Conservation (phyloP, 2,113 vertebrate genomes). For the Melanerpes aurifrons region DNA sequence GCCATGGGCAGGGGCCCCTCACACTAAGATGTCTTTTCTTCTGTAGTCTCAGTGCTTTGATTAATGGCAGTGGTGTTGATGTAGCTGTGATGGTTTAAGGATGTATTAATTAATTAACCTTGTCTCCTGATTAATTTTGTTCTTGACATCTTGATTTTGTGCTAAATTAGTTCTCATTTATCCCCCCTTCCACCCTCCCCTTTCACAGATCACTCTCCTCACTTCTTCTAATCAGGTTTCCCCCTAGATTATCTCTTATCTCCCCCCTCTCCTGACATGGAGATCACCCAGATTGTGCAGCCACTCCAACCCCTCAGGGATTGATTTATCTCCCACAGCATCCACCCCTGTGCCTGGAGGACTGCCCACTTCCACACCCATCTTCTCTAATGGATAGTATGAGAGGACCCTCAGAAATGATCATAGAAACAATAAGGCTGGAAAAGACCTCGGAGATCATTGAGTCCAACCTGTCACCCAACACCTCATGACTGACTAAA, state of each 20-base stretch:
- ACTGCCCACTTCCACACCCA: neutral
- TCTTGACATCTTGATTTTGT: constrained; percentile 62
- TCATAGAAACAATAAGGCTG: no score
- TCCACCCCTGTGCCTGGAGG: neutral
- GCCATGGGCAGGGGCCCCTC: no score
- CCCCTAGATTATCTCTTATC: neutral
- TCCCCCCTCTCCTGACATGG: neutral
- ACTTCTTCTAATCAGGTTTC: neutral
- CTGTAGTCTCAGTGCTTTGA: neutral
- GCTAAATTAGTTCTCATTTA: constrained; percentile 61
- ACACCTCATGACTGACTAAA: no score
- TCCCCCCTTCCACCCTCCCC: neutral
- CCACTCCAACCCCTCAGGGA: neutral
- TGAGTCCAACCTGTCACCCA: no score
- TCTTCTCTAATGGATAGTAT: fast-evolving
- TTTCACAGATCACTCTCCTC: neutral
- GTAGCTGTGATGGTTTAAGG: constrained; percentile 37
- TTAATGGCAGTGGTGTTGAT: constrained; percentile 32
- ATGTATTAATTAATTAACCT: constrained; percentile 61
- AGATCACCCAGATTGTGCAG: neutral
- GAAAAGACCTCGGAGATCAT: no score
- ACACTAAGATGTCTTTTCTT: neutral
- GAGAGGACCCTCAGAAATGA: neutral
- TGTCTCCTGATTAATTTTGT: constrained; percentile 56
- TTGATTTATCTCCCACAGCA: neutral